Percentiles rank a stretch among this genome's conserved stretches.
These are phyloP conservation scores for Melanotus villosus DNA, from an alignment of 2,888 invertebrate species.

Conservation along the genomic window DNA sequence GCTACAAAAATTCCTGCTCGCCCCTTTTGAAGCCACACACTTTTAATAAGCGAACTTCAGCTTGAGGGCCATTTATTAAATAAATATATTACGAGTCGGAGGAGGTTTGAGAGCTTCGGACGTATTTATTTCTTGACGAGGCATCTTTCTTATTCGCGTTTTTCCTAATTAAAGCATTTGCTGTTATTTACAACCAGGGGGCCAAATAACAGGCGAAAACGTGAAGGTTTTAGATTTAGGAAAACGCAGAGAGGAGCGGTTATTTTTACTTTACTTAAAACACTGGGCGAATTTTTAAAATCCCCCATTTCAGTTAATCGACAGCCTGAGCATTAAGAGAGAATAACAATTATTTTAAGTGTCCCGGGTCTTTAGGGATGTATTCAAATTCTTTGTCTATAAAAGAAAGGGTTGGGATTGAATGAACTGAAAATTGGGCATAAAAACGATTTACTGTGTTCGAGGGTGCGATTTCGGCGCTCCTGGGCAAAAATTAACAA, in stretches of 20 bases:
- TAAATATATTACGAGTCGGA: constrained; percentile 25
- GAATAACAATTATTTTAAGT: constrained; percentile 65
- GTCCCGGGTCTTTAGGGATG: constrained; percentile 62
- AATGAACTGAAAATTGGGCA: constrained; percentile 61
- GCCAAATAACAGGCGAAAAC: background rate
- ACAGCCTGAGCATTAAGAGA: constrained; percentile 50
- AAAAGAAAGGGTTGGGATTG: constrained; percentile 62
- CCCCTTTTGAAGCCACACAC: constrained; percentile 29
- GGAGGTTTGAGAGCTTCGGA: background rate
- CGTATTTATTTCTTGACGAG: constrained; percentile 8
- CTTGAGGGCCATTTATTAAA: constrained; percentile 32
- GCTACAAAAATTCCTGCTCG: constrained; percentile 28
- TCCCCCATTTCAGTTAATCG: constrained; percentile 47
- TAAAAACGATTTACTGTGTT: constrained; percentile 50
- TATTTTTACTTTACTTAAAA: background rate
- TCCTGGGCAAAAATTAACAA: constrained; percentile 12
- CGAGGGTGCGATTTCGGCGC: constrained; percentile 41
- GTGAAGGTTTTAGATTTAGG: background rate
- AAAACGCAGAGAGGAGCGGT: background rate
- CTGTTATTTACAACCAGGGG: background rate
- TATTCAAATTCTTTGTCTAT: constrained; percentile 61
- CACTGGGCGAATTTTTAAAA: constrained; percentile 36
- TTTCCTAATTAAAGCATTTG: constrained; percentile 7
- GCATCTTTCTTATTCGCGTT: background rate
- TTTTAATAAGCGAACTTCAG: constrained; percentile 35